Evolutionary conservation across 2,888 invertebrate genomes (phyloP).

Genomic region (Drosophila mayaguana): DNA sequence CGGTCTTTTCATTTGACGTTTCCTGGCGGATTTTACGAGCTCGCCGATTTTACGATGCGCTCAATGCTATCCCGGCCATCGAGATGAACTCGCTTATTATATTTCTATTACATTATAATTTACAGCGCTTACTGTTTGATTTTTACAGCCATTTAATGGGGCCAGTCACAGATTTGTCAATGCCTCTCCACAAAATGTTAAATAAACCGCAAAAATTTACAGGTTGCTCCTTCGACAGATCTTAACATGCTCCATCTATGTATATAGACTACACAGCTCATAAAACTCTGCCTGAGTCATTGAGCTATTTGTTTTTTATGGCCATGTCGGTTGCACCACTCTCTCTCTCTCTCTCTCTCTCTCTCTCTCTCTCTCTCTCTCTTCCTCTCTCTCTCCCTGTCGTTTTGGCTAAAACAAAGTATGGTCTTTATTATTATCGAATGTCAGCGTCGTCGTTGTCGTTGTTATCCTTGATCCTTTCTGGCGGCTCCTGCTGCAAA

Average conservation of each 20-base stretch:
- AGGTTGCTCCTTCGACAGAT: constrained; percentile 27
- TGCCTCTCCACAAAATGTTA: constrained; percentile 34
- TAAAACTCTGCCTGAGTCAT: constrained; percentile 58
- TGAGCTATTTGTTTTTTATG: constrained; percentile 74
- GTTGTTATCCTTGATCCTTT: constrained; percentile 61
- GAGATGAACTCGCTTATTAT: constrained; percentile 69
- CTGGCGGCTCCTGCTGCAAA: constrained; percentile 54
- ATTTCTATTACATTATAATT: constrained; percentile 76
- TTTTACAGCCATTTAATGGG: constrained; percentile 68
- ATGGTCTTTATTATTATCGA: constrained; percentile 58
- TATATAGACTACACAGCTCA: constrained; percentile 35
- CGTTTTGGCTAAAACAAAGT: constrained; percentile 43
- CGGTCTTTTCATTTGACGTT: constrained; percentile 50
- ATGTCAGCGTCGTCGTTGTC: constrained; percentile 45
- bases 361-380: neutral
- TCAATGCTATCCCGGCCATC: constrained; percentile 5
- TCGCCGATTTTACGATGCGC: constrained; percentile 50
- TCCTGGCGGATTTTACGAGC: constrained; percentile 57
- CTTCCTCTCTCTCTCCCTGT: neutral
- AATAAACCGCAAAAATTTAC: constrained; percentile 49
- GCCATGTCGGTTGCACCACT: constrained; percentile 11
- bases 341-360: neutral
- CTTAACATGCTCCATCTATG: constrained; percentile 28
- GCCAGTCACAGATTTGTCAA: constrained; percentile 67
- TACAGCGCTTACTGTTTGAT: constrained; percentile 65